Conservation (phyloP, 2,113 vertebrate genomes). For the Rutilus rutilus region DNA sequence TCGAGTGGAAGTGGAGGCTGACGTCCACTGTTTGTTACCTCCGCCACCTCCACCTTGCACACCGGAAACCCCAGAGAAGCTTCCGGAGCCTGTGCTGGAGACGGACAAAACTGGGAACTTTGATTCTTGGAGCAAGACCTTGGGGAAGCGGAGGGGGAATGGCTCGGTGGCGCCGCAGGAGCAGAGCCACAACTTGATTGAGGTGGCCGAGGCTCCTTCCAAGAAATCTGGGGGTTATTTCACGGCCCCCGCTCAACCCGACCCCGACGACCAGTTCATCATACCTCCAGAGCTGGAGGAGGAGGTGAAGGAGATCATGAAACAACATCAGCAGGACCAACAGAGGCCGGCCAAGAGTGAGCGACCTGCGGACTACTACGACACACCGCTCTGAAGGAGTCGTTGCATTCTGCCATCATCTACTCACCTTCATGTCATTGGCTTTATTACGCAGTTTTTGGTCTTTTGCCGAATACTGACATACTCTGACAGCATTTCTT, state of each 20-base stretch:
- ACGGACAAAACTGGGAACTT: constrained; percentile 48
- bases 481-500: neutral
- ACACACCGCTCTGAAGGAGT: constrained; percentile 88
- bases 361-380: constrained; percentile 85
- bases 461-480: neutral
- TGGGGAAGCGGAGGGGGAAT: constrained; percentile 82
- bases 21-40: constrained; percentile 83
- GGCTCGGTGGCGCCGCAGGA: constrained; percentile 92
- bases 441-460: neutral
- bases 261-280: constrained; percentile 97
- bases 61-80: constrained; percentile 81
- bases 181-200: constrained; percentile 94
- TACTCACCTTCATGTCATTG: neutral
- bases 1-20: constrained; percentile 93
- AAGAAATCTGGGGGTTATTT: constrained; percentile 93
- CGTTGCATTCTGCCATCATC: neutral
- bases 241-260: constrained; percentile 91
- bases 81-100: constrained; percentile 68
- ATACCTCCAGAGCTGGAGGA: constrained; percentile 97
- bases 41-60: constrained; percentile 73
- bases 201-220: constrained; percentile 90
- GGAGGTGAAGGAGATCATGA: constrained; percentile 98
- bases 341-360: constrained; percentile 81
- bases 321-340: constrained; percentile 92
- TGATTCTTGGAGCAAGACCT: constrained; percentile 72